Evolutionary conservation across 2,797 vertebrate species (phyloP), one percentile per base, ranked within the genome.

Genomic region (Hydrolagus colliei): DNA sequence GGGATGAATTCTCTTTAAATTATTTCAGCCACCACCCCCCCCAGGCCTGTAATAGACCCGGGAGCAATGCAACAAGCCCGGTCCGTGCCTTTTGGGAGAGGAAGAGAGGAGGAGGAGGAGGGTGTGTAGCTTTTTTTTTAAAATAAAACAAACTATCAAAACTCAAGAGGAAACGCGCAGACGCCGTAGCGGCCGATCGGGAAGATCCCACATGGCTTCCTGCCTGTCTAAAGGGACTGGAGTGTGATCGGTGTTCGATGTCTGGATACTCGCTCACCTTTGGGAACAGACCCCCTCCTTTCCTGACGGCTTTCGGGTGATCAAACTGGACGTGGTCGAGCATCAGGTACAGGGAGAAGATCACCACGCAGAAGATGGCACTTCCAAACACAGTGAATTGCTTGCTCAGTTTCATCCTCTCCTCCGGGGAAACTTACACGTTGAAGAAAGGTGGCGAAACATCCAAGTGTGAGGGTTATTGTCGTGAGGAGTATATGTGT

Each of bases 291-390:
- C 94, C 95, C 86, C 85, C 86, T 86, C 93, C 95, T 87, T 90
- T 89, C 68, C 89, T 88, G 9, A 91, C 93, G 87, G 77, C 91
- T 87, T 92, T 92, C n/a, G 92, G 92, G 52, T 93, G 91, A 86
- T 96, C 95, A 72, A 95, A 88, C 90, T 95, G 95, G 20, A 95
- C 95, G 77, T 95, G 90, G 89, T 97, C 96, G 91, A 98, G 91
- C 97, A 96, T 96, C 87, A 95, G 91, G 89, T 97, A 96, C 41
- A 98, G 89, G 9, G 95, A 96, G 90, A 96, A 95, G 86, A 97
- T 92, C 3, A 95, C 96, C 78, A 96, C 90, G 67, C 95, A 96
- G 90, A 98, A 97, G 87, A 96, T 90, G 73, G 93, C 96, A 86
- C 95, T 95, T 90, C 94, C 95, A 85, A 96, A 93, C 86, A 96